A percentile compares a stretch with the other conserved stretches of the same genome.
These are phyloP conservation scores for Drosophila differens DNA, from an alignment of 2,888 invertebrate species.

Conservation along the genomic window DNA sequence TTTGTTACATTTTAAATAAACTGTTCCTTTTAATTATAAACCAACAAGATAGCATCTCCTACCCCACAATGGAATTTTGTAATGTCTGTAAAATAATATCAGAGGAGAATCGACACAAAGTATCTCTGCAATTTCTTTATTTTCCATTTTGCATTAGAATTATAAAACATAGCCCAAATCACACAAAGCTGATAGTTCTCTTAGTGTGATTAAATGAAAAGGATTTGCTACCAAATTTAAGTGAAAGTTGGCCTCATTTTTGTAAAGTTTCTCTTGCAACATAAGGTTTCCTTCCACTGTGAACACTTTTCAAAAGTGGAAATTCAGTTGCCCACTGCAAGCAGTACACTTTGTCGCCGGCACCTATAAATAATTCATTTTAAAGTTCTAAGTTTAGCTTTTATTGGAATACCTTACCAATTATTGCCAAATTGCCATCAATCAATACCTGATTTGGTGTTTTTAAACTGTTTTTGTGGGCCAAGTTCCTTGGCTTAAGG, in stretches of 20 bases:
- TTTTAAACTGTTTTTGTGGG: not conserved
- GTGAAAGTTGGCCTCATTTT: no score
- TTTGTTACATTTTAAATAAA: not conserved
- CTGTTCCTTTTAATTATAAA: not conserved
- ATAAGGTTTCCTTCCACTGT: not conserved
- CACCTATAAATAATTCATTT: not conserved
- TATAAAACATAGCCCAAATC: not conserved
- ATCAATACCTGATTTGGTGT: constrained; percentile 30
- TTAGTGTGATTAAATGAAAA: not conserved
- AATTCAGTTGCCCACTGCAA: not conserved
- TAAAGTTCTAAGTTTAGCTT: not conserved
- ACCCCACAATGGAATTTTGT: not conserved
- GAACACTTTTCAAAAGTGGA: not conserved
- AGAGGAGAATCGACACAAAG: not conserved
- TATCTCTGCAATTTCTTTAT: not conserved
- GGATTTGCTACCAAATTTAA: not conserved
- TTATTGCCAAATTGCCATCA: constrained; percentile 1
- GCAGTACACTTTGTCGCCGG: not conserved
- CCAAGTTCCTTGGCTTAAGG: constrained; percentile 34
- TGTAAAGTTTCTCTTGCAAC: not conserved
- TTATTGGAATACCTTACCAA: not conserved
- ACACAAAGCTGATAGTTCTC: not conserved
- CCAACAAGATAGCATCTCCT: no score
- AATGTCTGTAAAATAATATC: not conserved
- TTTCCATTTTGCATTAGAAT: not conserved